A percentile compares a stretch with the other conserved stretches of the same genome.
These are phyloP conservation scores for Microplitis manilae DNA, from an alignment of 2,888 invertebrate genomes.

Conservation along the genomic window DNA sequence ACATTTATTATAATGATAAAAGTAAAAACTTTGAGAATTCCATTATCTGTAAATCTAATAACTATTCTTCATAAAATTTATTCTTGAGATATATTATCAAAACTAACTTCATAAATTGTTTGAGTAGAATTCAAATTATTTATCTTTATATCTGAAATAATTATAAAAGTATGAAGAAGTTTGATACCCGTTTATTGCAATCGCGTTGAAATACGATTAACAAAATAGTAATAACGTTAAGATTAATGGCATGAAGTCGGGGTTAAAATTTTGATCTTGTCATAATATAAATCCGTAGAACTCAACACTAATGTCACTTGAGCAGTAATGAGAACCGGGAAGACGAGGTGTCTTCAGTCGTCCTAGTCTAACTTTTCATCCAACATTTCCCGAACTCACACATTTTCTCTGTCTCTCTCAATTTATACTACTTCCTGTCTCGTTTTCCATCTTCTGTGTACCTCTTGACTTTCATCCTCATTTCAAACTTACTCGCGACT, in stretches of 20 bases:
- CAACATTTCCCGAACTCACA: background rate
- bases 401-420: constrained; percentile 3
- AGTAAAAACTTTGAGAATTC: background rate
- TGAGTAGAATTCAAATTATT: background rate
- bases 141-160: background rate
- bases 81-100: background rate
- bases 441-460: constrained; percentile 1
- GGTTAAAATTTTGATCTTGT: background rate
- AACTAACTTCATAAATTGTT: background rate
- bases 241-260: background rate
- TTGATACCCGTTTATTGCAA: background rate
- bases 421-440: background rate
- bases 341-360: background rate
- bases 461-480: constrained; percentile 23
- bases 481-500: constrained; percentile 28
- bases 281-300: background rate
- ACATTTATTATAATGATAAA: constrained; percentile 3
- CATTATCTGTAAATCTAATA: background rate
- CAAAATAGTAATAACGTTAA: no score
- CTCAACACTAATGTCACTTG: background rate
- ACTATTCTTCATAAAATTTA: background rate
- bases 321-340: background rate
- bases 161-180: background rate
- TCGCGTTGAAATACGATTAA: background rate
- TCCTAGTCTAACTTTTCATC: background rate